Evolutionary conservation across 2,888 invertebrate species (phyloP).

Genomic region (Furcula furcula): DNA sequence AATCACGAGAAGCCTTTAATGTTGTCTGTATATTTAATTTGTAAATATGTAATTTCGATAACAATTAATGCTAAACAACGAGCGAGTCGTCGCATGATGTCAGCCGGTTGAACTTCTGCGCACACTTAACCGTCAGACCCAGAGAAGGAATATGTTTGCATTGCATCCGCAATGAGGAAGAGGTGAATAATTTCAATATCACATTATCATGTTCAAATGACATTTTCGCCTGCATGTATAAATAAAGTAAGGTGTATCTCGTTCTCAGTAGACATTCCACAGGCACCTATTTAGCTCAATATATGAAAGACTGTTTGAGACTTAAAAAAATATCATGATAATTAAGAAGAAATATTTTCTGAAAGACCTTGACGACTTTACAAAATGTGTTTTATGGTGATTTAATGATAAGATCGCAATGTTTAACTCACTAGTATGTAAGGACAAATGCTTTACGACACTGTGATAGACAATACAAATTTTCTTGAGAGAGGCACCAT

Average conservation of each 20-base stretch:
- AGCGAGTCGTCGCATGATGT: conserved; percentile 63
- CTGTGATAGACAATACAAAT: conserved; percentile 78
- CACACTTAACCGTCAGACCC: conserved; percentile 45
- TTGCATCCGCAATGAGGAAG: too few relatives aligned
- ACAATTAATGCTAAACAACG: conserved; percentile 71
- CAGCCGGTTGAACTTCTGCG: conserved; percentile 75
- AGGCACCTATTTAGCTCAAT: conserved; percentile 75
- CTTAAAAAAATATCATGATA: conserved; percentile 65
- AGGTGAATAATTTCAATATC: too few relatives aligned
- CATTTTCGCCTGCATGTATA: too few relatives aligned
- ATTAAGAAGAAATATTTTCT: conserved; percentile 70
- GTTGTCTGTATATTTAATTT: conserved; percentile 68
- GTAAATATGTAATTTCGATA: conserved; percentile 74
- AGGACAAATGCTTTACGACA: conserved; percentile 80
- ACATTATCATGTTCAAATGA: too few relatives aligned
- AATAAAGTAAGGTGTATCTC: conserved; percentile 44
- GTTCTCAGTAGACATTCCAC: conserved; percentile 70
- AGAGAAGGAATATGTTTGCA: conserved; percentile 22
- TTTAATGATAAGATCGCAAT: conserved; percentile 75
- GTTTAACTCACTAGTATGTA: conserved; percentile 79
- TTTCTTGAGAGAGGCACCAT: conserved; percentile 69
- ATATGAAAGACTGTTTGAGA: conserved; percentile 77
- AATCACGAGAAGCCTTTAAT: conserved; percentile 62
- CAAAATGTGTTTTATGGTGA: conserved; percentile 74
- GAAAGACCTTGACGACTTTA: conserved; percentile 74